Percentiles rank a stretch among this genome's conserved stretches.
Conservation (phyloP, 2,797 vertebrate species). For the Oceanodroma leucorhoa region DNA sequence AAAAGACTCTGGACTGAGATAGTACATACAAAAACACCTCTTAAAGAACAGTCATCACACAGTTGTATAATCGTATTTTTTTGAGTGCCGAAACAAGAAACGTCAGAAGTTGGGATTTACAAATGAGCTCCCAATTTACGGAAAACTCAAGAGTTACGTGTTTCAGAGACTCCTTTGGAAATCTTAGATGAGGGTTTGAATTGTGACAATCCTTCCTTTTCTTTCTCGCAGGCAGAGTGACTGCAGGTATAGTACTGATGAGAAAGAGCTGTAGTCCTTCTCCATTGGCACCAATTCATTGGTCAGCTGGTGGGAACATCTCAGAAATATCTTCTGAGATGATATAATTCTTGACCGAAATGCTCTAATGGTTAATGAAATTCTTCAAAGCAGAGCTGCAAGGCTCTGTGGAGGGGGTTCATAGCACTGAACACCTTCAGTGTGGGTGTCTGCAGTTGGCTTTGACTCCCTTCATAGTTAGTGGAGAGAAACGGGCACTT, state of each 20-base stretch:
- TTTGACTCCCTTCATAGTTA: background rate
- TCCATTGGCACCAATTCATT: background rate
- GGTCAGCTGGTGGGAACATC: background rate
- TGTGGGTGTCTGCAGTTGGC: background rate
- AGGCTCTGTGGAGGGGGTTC: fast-evolving
- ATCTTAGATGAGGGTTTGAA: background rate
- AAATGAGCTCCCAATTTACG: background rate
- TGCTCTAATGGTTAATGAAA: background rate
- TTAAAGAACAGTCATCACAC: background rate
- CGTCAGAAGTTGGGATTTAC: background rate
- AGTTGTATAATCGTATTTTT: background rate
- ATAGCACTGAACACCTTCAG: background rate
- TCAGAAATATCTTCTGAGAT: background rate
- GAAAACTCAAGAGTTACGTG: background rate
- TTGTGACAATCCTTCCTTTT: background rate
- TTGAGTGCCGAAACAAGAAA: background rate
- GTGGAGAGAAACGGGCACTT: background rate
- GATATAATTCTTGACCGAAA: background rate
- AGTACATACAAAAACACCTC: background rate
- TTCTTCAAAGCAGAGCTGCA: background rate
- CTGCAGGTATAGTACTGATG: background rate
- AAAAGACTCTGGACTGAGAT: background rate
- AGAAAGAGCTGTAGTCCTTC: background rate
- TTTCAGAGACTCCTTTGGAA: background rate
- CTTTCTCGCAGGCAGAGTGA: background rate